phyloP scores from a whole-genome alignment of 2,797 vertebrate species.

The Eulemur coronatus region DNA sequence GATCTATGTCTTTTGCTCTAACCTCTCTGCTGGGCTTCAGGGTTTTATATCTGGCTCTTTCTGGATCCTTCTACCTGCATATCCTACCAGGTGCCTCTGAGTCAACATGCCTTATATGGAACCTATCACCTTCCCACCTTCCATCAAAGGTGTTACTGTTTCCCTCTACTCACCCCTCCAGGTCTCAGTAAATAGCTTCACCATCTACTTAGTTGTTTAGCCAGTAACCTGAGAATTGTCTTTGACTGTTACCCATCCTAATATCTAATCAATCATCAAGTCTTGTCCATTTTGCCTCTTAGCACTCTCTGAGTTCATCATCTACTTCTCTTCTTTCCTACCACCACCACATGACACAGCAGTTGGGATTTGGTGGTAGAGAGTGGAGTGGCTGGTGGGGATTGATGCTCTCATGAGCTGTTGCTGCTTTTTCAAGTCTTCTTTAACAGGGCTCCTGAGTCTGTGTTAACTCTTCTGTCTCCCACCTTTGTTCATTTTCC shows the following conservation, averaged over 20 bases:
- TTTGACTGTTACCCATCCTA: neutral
- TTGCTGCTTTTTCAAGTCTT: neutral
- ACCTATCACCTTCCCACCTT: neutral
- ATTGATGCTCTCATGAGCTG: neutral
- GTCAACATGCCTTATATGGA: neutral
- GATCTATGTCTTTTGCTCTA: conserved; percentile 7
- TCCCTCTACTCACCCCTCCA: neutral
- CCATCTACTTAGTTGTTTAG: neutral
- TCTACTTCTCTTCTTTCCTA: neutral
- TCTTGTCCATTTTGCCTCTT: neutral
- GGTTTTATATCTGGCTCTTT: conserved; percentile 12
- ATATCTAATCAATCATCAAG: neutral
- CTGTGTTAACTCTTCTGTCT: neutral
- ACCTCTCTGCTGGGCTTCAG: neutral
- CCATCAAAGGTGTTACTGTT: neutral
- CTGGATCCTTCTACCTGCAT: neutral
- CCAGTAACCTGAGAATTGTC: neutral
- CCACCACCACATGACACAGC: neutral
- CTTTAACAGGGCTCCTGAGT: neutral
- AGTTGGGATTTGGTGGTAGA: neutral
- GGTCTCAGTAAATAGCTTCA: neutral
- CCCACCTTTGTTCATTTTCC: neutral
- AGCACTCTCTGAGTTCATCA: neutral
- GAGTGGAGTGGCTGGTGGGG: neutral
- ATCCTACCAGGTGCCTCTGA: neutral